These are phyloP conservation scores for Martes martes DNA, from an alignment of 2,113 vertebrate genomes.

Conservation along the genomic window DNA sequence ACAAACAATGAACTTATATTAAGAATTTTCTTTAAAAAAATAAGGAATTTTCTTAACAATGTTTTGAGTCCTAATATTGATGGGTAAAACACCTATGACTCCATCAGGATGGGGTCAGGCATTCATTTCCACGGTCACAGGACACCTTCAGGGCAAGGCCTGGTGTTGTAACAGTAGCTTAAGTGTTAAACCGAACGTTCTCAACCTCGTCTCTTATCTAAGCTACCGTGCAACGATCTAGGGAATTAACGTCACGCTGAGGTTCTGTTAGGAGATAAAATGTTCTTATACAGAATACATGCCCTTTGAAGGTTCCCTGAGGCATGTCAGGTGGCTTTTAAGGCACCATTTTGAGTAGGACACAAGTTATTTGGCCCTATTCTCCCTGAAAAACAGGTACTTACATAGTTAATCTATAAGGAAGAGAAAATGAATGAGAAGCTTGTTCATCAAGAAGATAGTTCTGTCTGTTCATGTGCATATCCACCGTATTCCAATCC, in stretches of 20 bases:
- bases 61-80: background rate
- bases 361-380: background rate
- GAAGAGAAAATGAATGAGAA: background rate
- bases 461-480: background rate
- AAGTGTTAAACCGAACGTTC: background rate
- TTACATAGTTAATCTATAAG: background rate
- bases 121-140: background rate
- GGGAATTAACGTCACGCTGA: background rate
- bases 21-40: background rate
- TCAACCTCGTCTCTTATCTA: background rate
- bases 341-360: background rate
- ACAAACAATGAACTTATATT: background rate
- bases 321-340: background rate
- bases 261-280: background rate
- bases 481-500: background rate
- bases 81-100: background rate
- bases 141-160: background rate
- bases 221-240: rapidly evolving
- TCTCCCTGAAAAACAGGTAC: background rate
- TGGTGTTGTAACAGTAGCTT: background rate
- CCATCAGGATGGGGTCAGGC: background rate
- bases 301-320: background rate
- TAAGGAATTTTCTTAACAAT: background rate
- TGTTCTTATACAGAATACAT: background rate
- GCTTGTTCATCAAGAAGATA: background rate